A percentile compares a stretch with the other conserved stretches of the same genome.
Evolutionary conservation across 2,113 vertebrate species (phyloP).

Genomic region (Cyphomyrus plagiostoma): DNA sequence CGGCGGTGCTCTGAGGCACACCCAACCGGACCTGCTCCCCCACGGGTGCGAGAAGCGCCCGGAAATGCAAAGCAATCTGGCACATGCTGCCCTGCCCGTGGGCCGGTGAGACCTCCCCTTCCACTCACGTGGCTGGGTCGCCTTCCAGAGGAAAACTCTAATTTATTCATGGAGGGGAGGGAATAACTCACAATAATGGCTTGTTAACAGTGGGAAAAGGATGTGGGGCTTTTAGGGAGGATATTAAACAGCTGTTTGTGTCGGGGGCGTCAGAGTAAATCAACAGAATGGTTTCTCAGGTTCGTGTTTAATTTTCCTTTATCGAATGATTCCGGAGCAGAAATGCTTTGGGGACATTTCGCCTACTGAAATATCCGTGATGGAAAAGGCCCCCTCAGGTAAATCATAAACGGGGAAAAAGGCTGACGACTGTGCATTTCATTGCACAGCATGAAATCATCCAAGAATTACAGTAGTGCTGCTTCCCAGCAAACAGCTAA

Average conservation of each 20-base stretch:
- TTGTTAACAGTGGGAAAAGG: conserved; percentile 86
- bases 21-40: not conserved
- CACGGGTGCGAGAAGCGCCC: conserved; percentile 16
- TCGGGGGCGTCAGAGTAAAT: conserved; percentile 81
- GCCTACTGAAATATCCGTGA: conserved; percentile 51
- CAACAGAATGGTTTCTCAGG: conserved; percentile 79
- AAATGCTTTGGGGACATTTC: conserved; percentile 58
- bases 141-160: conserved; percentile 42
- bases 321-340: conserved; percentile 77
- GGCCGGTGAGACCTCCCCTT: conserved; percentile 49
- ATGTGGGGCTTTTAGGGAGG: conserved; percentile 81
- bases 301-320: conserved; percentile 78
- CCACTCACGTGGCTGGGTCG: conserved; percentile 69
- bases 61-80: conserved; percentile 40
- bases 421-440: conserved; percentile 37
- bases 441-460: not conserved
- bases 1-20: not conserved
- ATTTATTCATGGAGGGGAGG: conserved; percentile 71
- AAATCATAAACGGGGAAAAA: conserved; percentile 39
- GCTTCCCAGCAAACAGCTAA: not conserved
- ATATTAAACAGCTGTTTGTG: conserved; percentile 91
- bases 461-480: not conserved
- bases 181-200: conserved; percentile 88
- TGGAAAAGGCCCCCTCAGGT: conserved; percentile 44
- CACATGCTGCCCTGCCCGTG: conserved; percentile 31